A percentile compares a stretch with the other conserved stretches of the same genome.
phyloP scores from a whole-genome alignment of 2,797 vertebrate species.

The Tarsius wallacei region DNA sequence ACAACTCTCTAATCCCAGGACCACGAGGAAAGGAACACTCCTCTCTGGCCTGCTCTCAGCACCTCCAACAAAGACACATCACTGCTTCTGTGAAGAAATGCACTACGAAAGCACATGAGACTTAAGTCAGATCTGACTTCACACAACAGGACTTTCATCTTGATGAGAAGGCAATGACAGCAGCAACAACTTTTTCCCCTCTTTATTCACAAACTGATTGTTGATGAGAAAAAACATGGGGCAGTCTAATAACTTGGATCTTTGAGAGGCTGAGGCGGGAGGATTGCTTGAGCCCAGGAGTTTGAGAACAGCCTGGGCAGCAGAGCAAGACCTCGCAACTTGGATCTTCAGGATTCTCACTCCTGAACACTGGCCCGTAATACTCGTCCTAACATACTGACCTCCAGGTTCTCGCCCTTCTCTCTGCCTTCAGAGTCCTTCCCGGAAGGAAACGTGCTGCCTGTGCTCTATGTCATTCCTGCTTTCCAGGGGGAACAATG shows the following conservation, averaged over 20 bases:
- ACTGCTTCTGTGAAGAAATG: background rate
- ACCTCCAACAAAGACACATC: background rate
- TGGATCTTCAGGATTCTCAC: background rate
- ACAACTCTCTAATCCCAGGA: background rate
- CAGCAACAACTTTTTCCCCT: background rate
- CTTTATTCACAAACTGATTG: slow-evolving; percentile 66
- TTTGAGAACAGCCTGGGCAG: too few species aligned
- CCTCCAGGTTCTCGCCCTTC: background rate
- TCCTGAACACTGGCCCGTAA: background rate
- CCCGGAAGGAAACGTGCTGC: slow-evolving; percentile 1
- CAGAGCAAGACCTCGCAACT: too few species aligned
- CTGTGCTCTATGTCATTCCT: background rate
- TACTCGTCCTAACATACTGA: background rate
- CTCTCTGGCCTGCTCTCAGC: background rate
- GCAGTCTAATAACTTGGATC: background rate
- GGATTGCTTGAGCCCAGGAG: too few species aligned
- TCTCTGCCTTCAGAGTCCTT: slow-evolving; percentile 36
- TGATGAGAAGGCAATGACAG: background rate
- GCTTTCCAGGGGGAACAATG: slow-evolving; percentile 22
- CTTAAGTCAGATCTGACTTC: background rate
- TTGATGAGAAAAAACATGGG: slow-evolving; percentile 22
- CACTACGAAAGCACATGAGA: background rate
- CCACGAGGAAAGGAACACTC: too few species aligned
- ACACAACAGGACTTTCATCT: background rate
- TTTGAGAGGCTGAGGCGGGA: too few species aligned